Conservation (phyloP, 92 coral and sea anemone species). For the Palythoa heliodiscus region DNA sequence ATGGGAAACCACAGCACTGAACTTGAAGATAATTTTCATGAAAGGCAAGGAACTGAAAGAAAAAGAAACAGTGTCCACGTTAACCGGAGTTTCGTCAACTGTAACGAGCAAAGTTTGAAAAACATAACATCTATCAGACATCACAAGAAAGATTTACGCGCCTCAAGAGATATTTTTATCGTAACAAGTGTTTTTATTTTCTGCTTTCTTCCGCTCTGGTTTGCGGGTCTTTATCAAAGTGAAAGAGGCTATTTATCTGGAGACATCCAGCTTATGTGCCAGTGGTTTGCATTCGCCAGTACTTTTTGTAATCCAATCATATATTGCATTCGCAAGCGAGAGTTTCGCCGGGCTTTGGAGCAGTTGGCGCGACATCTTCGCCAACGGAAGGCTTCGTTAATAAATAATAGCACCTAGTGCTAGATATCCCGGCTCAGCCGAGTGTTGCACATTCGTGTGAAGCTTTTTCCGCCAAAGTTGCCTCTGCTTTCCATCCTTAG, state of each 20-base stretch:
- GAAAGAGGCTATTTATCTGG: neutral
- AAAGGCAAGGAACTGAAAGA: neutral
- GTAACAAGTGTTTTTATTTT: constrained; percentile 26
- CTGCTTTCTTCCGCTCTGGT: constrained; percentile 26
- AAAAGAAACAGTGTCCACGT: neutral
- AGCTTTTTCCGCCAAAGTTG: too few species aligned
- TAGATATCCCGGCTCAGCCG: too few species aligned
- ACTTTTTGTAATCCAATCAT: constrained; percentile 28
- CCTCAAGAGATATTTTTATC: constrained; percentile 24
- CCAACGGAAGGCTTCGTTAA: too few species aligned
- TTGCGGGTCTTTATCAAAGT: neutral
- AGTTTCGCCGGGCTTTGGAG: constrained; percentile 23
- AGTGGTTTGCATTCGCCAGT: constrained; percentile 19
- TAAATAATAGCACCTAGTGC: too few species aligned
- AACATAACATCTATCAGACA: neutral
- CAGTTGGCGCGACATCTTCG: neutral
- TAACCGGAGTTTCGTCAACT: too few species aligned
- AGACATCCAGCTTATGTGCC: neutral
- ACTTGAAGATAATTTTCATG: neutral
- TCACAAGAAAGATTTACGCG: constrained; percentile 10
- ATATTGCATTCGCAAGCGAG: constrained; percentile 26
- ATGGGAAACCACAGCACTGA: neutral
- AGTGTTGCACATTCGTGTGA: too few species aligned
- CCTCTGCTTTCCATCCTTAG: too few species aligned
- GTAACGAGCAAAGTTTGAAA: neutral